A percentile compares a stretch with the other conserved stretches of the same genome.
phyloP scores from a whole-genome alignment of 2,113 vertebrate species.

The Glareola pratincola region DNA sequence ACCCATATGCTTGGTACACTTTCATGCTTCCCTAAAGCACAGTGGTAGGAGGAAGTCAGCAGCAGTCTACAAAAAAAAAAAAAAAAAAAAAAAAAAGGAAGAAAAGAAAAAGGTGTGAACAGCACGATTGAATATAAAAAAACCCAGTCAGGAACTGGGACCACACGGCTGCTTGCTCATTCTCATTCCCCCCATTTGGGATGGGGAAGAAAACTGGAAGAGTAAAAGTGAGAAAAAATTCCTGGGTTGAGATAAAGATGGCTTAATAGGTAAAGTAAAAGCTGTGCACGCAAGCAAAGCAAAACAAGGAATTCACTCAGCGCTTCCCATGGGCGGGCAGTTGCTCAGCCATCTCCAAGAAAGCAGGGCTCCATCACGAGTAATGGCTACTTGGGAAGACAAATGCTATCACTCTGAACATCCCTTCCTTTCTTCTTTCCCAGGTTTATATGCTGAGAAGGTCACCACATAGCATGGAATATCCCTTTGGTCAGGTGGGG shows the following conservation, averaged over 20 bases:
- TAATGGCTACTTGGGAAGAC: neutral
- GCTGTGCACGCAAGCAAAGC: neutral
- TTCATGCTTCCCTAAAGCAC: no score
- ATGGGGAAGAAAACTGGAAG: neutral
- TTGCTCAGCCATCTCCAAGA: neutral
- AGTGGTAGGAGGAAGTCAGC: no score
- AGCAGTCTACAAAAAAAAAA: no score
- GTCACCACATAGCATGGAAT: neutral
- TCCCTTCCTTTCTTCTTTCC: neutral
- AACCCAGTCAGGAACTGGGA: neutral
- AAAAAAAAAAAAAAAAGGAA: no score
- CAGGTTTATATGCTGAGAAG: neutral
- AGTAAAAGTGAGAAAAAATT: neutral
- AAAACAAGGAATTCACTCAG: neutral
- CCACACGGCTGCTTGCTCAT: neutral
- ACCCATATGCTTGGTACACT: no score
- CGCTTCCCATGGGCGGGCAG: neutral
- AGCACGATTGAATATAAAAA: neutral
- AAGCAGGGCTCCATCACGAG: neutral
- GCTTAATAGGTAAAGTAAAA: neutral
- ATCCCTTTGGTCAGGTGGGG: neutral
- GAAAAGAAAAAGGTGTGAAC: no score
- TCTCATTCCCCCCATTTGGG: neutral
- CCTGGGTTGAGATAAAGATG: neutral
- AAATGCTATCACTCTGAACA: neutral